These are phyloP conservation scores for Paramormyrops kingsleyae DNA, from an alignment of 2,113 vertebrate genomes.

Conservation along the genomic window DNA sequence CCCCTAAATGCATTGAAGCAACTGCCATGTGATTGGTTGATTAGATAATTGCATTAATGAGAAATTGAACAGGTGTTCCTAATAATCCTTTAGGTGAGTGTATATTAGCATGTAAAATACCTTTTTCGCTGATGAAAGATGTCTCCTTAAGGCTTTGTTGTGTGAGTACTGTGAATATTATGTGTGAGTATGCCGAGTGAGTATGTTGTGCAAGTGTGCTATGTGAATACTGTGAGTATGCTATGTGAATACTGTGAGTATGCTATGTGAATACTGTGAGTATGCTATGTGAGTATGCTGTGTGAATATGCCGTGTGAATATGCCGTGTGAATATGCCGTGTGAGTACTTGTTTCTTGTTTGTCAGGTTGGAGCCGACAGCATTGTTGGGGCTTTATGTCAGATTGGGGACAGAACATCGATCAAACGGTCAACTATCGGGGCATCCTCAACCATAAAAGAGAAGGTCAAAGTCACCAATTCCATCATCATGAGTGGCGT, in stretches of 20 bases:
- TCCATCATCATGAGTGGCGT: conserved; percentile 96
- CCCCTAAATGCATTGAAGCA: too few species aligned
- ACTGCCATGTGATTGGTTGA: too few species aligned
- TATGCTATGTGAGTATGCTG: neutral
- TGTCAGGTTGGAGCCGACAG: conserved; percentile 81
- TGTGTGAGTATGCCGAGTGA: neutral
- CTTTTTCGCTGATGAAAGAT: neutral
- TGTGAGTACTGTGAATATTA: neutral
- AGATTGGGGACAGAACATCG: conserved; percentile 84
- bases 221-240: neutral
- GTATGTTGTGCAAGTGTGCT: neutral
- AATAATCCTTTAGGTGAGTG: too few species aligned
- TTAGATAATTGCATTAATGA: too few species aligned
- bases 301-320: neutral
- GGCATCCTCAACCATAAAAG: conserved; percentile 69
- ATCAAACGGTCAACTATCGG: conserved; percentile 86
- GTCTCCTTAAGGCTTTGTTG: neutral
- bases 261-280: neutral
- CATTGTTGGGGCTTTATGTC: conserved; percentile 77
- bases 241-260: neutral
- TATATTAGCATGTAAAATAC: neutral
- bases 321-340: neutral
- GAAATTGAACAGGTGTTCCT: too few species aligned
- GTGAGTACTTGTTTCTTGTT: neutral
- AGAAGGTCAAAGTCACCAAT: conserved; percentile 84